A percentile compares a stretch with the other conserved stretches of the same genome.
phyloP scores from a whole-genome alignment of 2,888 invertebrate species.

The Cantharis lateralis region DNA sequence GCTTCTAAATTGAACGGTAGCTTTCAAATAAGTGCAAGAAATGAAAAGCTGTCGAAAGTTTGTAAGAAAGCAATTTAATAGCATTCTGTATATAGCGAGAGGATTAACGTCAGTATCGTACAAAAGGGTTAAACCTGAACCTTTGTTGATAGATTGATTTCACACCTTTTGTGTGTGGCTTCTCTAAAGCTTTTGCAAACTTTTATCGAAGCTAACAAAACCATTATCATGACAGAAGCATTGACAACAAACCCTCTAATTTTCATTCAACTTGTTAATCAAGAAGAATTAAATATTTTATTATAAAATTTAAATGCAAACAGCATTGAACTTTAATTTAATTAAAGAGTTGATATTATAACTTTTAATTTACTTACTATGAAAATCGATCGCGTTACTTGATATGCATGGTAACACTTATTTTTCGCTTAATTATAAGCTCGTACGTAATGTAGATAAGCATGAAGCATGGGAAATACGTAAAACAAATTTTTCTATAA shows the following conservation, averaged over 20 bases:
- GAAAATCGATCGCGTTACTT: not conserved
- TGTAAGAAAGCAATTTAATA: constrained; percentile 25
- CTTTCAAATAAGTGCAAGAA: constrained; percentile 1
- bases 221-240: constrained; percentile 21
- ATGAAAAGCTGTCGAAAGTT: constrained; percentile 19
- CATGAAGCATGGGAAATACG: not conserved
- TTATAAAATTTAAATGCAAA: not conserved
- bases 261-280: not conserved
- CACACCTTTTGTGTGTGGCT: constrained; percentile 32
- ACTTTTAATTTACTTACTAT: not conserved
- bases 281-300: not conserved
- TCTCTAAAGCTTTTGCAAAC: constrained; percentile 23
- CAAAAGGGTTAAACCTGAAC: constrained; percentile 37
- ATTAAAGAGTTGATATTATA: not conserved
- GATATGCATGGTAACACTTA: not conserved
- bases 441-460: not conserved
- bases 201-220: constrained; percentile 25
- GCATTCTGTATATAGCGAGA: constrained; percentile 21
- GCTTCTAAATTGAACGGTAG: constrained; percentile 1
- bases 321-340: not conserved
- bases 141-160: constrained; percentile 36
- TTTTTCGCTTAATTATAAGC: not conserved
- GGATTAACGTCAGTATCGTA: constrained; percentile 35
- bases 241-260: constrained; percentile 13
- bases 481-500: not conserved